Conservation (phyloP, 2,797 vertebrate genomes). For the Acanthurus tractus region DNA sequence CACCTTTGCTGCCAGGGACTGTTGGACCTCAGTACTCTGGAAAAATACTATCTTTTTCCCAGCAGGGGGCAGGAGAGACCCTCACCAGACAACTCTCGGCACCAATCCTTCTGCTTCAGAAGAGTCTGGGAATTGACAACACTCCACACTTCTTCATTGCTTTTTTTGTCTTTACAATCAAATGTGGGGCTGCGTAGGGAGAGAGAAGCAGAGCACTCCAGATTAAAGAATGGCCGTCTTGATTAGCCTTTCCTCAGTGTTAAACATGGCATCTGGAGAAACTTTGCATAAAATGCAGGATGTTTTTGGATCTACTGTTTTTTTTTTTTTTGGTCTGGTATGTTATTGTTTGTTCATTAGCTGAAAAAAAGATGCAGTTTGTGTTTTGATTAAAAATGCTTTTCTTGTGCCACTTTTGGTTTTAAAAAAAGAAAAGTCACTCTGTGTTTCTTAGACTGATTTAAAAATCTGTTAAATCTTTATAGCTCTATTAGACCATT, state of each 20-base stretch:
- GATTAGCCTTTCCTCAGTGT: conserved; percentile 36
- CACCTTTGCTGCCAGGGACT: background rate
- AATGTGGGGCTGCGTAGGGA: conserved; percentile 9
- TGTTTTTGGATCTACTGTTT: conserved; percentile 18
- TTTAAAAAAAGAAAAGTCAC: background rate
- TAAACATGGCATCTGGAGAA: conserved; percentile 12
- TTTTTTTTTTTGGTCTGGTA: background rate
- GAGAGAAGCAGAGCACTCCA: conserved; percentile 14
- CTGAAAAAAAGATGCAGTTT: background rate
- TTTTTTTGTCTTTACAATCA: conserved; percentile 27
- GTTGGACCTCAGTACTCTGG: too few relatives aligned
- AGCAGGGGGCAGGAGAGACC: conserved; percentile 76
- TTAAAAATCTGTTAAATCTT: background rate
- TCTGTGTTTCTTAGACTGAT: conserved; percentile 13
- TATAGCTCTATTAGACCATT: background rate
- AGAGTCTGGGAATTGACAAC: conserved; percentile 36
- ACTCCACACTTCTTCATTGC: conserved; percentile 24
- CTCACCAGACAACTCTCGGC: conserved; percentile 41
- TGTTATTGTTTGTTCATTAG: conserved; percentile 17
- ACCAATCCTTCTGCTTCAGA: conserved; percentile 16
- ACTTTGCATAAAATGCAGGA: conserved; percentile 22
- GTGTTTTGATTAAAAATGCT: conserved; percentile 2
- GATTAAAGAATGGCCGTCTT: conserved; percentile 39
- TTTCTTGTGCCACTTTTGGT: background rate
- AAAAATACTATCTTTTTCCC: conserved; percentile 24